Evolutionary conservation across 2,888 invertebrate species (phyloP), one percentile per base, ranked within the genome.

Genomic region (Masnerella sp.): DNA sequence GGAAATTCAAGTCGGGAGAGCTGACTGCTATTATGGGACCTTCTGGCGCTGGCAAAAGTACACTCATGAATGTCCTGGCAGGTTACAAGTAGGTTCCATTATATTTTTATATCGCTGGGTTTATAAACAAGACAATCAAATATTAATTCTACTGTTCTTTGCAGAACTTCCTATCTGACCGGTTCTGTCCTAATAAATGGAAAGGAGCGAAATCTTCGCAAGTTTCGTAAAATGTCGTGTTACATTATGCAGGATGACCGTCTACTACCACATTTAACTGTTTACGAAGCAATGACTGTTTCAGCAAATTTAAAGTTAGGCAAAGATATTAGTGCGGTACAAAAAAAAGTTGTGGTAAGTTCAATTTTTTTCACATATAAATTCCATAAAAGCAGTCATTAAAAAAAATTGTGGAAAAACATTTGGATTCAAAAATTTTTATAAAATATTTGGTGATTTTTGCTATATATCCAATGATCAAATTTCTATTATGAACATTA

Each of bases 191-290:
- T 93, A 62, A 95, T 98, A 81, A 97, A 97, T 85, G 95, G 95
- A 42, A 94, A 95, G 83, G 94, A 94, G 77, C 89, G 97, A 56
- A 96, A 96, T 88, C 89, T 96, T 38, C 90, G 97, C 32, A 90
- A 94, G 71, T 98, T 98, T 88, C 92, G 97, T 25, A 97, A 97
- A 87, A 92, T 96, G 88, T 96, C 97, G 9, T 97, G 97, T 85
- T 98, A 98, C 88, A 98, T 98, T 79, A 98, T 98, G 97, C 98
- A 98, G 86, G 96, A 96, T 82, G 96, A 96, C 87, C 93, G 95
- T 76, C 89, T 97, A 1, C 91, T 96, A 52, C 96, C 96, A 0
- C 96, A 97, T 86, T 90, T 98, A 20, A 95, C 96, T 0, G 97
- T 98, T 18, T 91, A 91, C 80, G 98, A 98, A 88, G 94, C 97